Base-by-base conservation (phyloP, 2,113 vertebrate species). In the Lanius collurio region DNA sequence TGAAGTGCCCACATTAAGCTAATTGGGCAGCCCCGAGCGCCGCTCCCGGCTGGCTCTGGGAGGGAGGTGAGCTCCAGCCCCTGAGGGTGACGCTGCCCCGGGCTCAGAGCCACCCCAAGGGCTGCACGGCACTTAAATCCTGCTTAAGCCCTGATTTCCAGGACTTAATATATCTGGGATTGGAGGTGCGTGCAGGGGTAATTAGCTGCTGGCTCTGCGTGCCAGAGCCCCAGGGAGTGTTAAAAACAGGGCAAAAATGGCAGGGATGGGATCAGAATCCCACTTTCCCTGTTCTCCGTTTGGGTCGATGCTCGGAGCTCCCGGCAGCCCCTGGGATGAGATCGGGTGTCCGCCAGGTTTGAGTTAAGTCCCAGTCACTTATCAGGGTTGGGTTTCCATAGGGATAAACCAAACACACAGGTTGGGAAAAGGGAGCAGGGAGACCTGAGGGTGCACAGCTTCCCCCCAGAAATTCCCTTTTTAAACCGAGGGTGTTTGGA, bases 61-160 rank as follows among this genome's bases (percentile, higher is more conserved):
- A 46, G 68, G 57, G 13, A 53, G 49, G 18, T 39, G 59, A 73
- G 23, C 69, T 74, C 28, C 49, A 37, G 49, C n/a, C n/a, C 68
- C 69, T 9, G 9, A 56, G 69, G 69, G 41, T 41, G 69, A 41
- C 23, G 28, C 59, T 64, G 4, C 39, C 33, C 49, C 44, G 15
- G 60, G 74, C 42, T 35, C 55, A 39, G 74, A 90, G 70, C 65
- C 64, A 28, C 67, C 78, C 5, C 2, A 15, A 76, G 67, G 67
- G 67, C 67, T 62, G 19, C 13, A 7, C 3, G 11, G 49, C 35
- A 4, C 90, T 71, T 71, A 52, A 92, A 86, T 76, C 92, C 90
- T 10, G 13, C 24, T 78, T 93, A 92, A 97, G 42, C n/a, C 39
- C 68, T 81, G 83, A 55, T 89, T 94, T 92, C 83, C 80, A 83